phyloP scores from a whole-genome alignment of 2,113 vertebrate genomes.

The Myrmophylax atrothorax region DNA sequence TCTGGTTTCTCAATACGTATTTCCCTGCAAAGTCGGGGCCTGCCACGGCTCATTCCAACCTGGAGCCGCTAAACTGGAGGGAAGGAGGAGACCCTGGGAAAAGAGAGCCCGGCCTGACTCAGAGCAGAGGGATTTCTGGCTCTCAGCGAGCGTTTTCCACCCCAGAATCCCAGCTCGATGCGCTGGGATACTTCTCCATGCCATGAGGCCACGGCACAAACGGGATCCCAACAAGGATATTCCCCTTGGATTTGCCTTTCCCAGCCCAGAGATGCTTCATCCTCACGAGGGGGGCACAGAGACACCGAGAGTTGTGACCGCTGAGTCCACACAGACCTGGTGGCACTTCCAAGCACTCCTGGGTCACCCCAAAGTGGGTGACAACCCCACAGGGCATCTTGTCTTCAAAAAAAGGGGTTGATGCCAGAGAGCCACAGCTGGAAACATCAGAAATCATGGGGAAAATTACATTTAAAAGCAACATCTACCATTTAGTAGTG shows the following conservation, averaged over 20 bases:
- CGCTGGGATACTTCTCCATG: not conserved
- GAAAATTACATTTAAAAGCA: not conserved
- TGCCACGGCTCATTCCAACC: not conserved
- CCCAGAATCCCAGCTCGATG: not conserved
- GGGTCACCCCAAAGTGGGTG: not conserved
- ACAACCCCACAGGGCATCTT: fast-evolving
- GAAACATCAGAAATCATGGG: fast-evolving
- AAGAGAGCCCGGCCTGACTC: not conserved
- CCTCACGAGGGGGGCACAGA: fast-evolving
- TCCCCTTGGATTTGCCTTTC: not conserved
- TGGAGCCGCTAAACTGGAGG: fast-evolving
- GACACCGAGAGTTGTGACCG: fast-evolving
- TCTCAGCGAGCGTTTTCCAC: not conserved
- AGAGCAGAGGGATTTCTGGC: slow-evolving; percentile 5
- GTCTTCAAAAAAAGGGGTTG: not conserved
- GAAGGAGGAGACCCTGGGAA: not conserved
- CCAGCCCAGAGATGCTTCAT: not conserved
- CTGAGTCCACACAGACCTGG: fast-evolving
- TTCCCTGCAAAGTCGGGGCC: slow-evolving; percentile 6
- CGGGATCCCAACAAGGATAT: not conserved
- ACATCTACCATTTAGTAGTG: not conserved
- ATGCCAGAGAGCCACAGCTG: not conserved
- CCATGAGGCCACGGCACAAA: not conserved
- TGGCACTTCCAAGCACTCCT: not conserved
- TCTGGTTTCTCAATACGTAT: not conserved